Evolutionary conservation across 2,113 vertebrate genomes (phyloP).

Genomic region (Sardina pilchardus): DNA sequence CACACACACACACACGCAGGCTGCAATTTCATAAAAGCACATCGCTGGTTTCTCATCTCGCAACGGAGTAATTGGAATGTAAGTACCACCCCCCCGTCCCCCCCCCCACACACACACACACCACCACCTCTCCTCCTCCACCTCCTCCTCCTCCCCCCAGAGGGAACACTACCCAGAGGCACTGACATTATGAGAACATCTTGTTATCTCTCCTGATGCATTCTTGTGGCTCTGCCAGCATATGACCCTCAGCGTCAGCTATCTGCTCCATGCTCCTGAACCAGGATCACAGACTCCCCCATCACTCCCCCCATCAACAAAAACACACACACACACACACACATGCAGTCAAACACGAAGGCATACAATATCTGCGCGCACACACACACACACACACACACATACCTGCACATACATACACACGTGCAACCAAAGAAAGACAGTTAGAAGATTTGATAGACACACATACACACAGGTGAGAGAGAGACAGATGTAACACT

Average conservation of each 20-base stretch:
- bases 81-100: neutral
- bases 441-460: conserved; percentile 22
- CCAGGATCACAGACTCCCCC: conserved; percentile 55
- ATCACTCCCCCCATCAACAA: conserved; percentile 41
- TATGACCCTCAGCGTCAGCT: conserved; percentile 71
- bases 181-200: conserved; percentile 49
- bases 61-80: neutral
- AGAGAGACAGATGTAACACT: neutral
- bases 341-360: conserved; percentile 33
- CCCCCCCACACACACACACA: neutral
- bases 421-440: conserved; percentile 40
- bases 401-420: conserved; percentile 1
- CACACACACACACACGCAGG: neutral
- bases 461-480: neutral
- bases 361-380: neutral
- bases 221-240: conserved; percentile 64
- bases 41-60: neutral
- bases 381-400: neutral
- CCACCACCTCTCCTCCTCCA: neutral
- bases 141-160: conserved; percentile 45
- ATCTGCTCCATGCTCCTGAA: conserved; percentile 67
- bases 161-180: conserved; percentile 48
- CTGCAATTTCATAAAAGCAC: conserved; percentile 11
- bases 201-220: conserved; percentile 52
- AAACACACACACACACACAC: conserved; percentile 34